These are phyloP conservation scores for Drosophila neonasuta DNA, from an alignment of 2,888 invertebrate species.

Conservation along the genomic window DNA sequence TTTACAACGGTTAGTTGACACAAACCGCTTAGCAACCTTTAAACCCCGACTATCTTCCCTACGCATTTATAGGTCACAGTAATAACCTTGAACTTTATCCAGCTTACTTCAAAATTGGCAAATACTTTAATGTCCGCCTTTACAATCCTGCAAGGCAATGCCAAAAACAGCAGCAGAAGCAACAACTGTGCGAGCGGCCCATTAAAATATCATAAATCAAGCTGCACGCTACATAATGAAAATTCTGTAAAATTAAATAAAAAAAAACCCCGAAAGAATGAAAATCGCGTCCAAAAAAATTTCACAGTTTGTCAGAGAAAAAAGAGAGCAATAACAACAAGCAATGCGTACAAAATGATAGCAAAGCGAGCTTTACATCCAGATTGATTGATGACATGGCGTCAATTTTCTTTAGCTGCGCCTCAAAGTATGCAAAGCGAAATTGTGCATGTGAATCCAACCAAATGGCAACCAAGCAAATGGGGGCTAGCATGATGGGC, in stretches of 20 bases:
- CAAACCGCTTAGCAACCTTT: not conserved
- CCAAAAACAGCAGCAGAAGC: slow-evolving; percentile 15
- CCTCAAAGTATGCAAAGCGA: slow-evolving; percentile 56
- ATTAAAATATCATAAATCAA: slow-evolving; percentile 77
- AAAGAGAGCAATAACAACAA: not conserved
- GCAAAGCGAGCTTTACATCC: slow-evolving; percentile 50
- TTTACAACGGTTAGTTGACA: slow-evolving; percentile 36
- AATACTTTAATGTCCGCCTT: slow-evolving; percentile 35
- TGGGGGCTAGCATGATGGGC: not conserved
- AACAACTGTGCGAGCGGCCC: slow-evolving; percentile 40
- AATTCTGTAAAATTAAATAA: slow-evolving; percentile 42
- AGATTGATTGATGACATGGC: slow-evolving; percentile 77
- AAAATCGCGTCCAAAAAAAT: slow-evolving; percentile 24
- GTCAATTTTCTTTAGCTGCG: slow-evolving; percentile 65
- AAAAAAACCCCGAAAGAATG: not conserved
- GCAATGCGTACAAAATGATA: slow-evolving; percentile 50
- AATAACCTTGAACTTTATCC: slow-evolving; percentile 55
- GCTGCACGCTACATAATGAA: slow-evolving; percentile 55
- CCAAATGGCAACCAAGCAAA: slow-evolving; percentile 18
- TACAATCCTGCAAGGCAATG: slow-evolving; percentile 19
- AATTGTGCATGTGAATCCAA: slow-evolving; percentile 49
- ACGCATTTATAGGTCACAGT: slow-evolving; percentile 44
- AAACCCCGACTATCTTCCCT: not conserved
- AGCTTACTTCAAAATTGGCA: slow-evolving; percentile 2
- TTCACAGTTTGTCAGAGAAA: slow-evolving; percentile 52